Evolutionary conservation across 2,113 vertebrate species (phyloP), one percentile per base, ranked within the genome.

Genomic region (Protomyctophum bolini): DNA sequence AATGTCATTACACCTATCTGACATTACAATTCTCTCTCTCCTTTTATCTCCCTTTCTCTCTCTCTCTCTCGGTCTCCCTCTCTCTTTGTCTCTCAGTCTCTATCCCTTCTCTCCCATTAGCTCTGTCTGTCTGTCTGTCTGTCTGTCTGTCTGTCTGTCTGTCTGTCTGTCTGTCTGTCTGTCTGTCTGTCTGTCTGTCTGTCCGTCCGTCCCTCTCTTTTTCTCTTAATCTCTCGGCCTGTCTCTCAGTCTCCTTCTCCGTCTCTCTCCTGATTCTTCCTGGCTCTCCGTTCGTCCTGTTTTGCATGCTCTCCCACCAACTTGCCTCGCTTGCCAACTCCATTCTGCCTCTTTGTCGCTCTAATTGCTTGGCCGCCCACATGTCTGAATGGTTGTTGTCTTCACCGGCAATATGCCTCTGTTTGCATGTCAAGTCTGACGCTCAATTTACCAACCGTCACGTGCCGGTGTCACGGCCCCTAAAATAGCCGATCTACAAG

Each of bases 1-100:
- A 72, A 48, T 62, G 71, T 77, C 63, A 71, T 72, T 41, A 41
- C 33, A 41, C 3, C 33, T 41, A 72, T 72, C 52, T 57, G 63
- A 57, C 63, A 55, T 54, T 54, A 3, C 6, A 10, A 6, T n/a
- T 14, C 51, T 71, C 68, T 50, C 10, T 6, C 63, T 45, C 9
- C 50, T 21, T 21, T 21, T 21, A 21, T 21, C 21, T 21, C 21
- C 2, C 21, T 41, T 3, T 41, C 33, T 41, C 33, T 41, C 33
- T 41, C 33, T 41, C 33, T 41, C 33, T 3, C 33, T 41, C 3
- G 1, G 3, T 55, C 52, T 55, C 52, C 52, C 5, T 55, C 10
- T 11, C 10, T 10, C 11, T 55, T 6, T 41, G 33, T 41, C 33
- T 41, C 33, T 1, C 33, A 4, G 33, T 41, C 33, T 41, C 33